Evolutionary conservation across 2,888 invertebrate species (phyloP).

Genomic region (Hipparchia semele): DNA sequence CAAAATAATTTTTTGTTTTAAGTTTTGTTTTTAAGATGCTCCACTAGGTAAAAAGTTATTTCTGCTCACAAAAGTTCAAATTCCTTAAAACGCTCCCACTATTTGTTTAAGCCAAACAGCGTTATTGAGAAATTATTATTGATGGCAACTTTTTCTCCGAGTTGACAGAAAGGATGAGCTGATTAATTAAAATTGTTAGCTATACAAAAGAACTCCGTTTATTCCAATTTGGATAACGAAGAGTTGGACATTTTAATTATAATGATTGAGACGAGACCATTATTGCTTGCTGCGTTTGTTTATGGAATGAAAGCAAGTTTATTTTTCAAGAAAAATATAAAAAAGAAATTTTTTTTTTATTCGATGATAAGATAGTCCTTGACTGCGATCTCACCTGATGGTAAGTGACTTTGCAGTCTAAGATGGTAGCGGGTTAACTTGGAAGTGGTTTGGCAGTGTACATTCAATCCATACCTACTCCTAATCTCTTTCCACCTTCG

Average conservation of each 20-base stretch:
- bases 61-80: not conserved
- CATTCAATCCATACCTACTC: too few relatives aligned
- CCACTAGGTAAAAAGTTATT: too few relatives aligned
- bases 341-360: too few relatives aligned
- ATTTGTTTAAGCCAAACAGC: not conserved
- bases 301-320: not conserved
- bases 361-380: too few relatives aligned
- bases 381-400: too few relatives aligned
- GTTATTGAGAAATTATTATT: conserved; percentile 35
- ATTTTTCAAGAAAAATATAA: too few relatives aligned
- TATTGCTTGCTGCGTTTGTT: conserved; percentile 23
- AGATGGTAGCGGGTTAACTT: too few relatives aligned
- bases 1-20: too few relatives aligned
- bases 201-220: conserved; percentile 30
- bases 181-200: conserved; percentile 43
- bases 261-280: conserved; percentile 24
- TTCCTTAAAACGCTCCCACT: conserved; percentile 2
- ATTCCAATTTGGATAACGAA: conserved; percentile 34
- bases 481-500: too few relatives aligned
- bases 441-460: too few relatives aligned
- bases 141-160: conserved; percentile 40
- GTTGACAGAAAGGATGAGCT: conserved; percentile 39
- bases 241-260: conserved; percentile 34
- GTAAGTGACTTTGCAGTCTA: too few relatives aligned
- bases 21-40: too few relatives aligned